Evolutionary conservation across 2,888 invertebrate genomes (phyloP).

Genomic region (Plagiodera versicolora): DNA sequence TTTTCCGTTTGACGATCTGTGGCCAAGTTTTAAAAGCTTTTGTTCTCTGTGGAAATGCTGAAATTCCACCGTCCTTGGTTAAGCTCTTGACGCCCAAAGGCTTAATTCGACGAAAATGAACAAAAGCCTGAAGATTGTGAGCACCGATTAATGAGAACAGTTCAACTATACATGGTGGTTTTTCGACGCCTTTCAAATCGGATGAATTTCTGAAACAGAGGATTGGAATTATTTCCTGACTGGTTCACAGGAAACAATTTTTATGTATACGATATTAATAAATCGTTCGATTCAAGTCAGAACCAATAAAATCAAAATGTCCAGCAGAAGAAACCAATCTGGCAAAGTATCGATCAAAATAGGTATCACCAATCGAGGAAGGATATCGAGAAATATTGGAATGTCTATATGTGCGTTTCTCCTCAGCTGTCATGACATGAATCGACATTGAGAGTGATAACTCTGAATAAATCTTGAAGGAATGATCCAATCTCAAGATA

Average conservation of each 20-base stretch:
- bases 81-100: constrained; percentile 5
- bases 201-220: too few relatives aligned
- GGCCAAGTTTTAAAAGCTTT: constrained; percentile 11
- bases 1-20: constrained; percentile 8
- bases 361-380: background rate
- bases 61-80: constrained; percentile 6
- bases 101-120: constrained; percentile 9
- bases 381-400: background rate
- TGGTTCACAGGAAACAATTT: too few relatives aligned
- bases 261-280: too few relatives aligned
- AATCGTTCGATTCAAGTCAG: too few relatives aligned
- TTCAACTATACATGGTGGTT: background rate
- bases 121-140: background rate
- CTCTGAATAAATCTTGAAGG: too few relatives aligned
- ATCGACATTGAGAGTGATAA: background rate
- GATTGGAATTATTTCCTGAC: too few relatives aligned
- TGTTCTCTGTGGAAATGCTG: constrained; percentile 13
- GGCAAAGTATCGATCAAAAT: too few relatives aligned
- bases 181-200: too few relatives aligned
- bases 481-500: too few relatives aligned
- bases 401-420: background rate
- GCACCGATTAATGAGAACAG: background rate
- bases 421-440: background rate
- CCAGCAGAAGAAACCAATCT: too few relatives aligned
- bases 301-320: too few relatives aligned